Conservation (phyloP, 1,140 invertebrate species). For the Platyura marginata region DNA sequence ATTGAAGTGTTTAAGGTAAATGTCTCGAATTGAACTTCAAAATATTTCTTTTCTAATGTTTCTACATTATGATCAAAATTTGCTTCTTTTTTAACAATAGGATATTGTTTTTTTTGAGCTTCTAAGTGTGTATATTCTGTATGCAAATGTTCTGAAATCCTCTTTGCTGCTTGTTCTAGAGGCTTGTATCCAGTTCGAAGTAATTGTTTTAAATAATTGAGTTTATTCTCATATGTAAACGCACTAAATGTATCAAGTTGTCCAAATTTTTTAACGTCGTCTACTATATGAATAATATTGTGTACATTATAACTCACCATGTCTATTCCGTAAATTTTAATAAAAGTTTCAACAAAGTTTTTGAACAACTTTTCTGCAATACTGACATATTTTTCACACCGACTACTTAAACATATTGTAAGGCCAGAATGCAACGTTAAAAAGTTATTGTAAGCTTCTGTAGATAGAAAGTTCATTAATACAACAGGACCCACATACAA, state of each 20-base stretch:
- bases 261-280: conserved; percentile 9
- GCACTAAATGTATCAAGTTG: conserved; percentile 6
- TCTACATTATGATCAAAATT: no score
- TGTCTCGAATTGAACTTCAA: no score
- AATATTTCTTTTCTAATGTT: no score
- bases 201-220: not conserved
- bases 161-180: not conserved
- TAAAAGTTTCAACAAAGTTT: conserved; percentile 7
- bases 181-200: not conserved
- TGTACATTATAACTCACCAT: conserved; percentile 11
- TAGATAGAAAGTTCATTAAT: conserved; percentile 7
- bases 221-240: not conserved
- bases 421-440: conserved; percentile 7
- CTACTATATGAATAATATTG: conserved; percentile 9
- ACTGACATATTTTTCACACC: conserved; percentile 1
- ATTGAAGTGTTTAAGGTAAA: no score
- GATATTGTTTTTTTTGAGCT: no score
- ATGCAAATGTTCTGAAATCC: not conserved
- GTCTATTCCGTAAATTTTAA: conserved; percentile 7
- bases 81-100: no score
- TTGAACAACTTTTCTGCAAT: conserved; percentile 4
- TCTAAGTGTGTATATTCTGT: no score
- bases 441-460: conserved; percentile 7
- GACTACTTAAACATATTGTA: conserved; percentile 4
- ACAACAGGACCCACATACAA: conserved; percentile 23